A percentile compares a stretch with the other conserved stretches of the same genome.
Conservation (phyloP, 2,113 vertebrate species). For the Probosciger aterrimus region DNA sequence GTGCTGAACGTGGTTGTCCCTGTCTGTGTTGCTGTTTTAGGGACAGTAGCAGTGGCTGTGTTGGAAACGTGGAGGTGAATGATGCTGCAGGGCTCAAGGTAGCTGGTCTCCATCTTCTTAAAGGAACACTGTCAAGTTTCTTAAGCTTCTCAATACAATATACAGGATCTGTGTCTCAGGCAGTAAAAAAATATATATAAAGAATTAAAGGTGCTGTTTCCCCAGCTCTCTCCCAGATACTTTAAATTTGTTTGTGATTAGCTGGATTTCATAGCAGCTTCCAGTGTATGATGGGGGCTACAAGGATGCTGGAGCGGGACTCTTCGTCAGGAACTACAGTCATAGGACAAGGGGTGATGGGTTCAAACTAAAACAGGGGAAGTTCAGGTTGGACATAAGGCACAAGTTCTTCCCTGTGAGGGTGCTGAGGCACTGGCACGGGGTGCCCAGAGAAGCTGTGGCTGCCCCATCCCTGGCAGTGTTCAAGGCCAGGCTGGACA, state of each 20-base stretch:
- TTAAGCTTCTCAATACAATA: background rate
- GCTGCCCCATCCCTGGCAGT: no score
- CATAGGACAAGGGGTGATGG: background rate
- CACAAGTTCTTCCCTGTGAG: background rate
- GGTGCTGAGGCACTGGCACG: background rate
- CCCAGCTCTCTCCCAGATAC: background rate
- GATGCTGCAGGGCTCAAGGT: background rate
- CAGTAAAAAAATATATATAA: background rate
- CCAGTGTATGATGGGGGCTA: background rate
- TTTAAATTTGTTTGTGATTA: background rate
- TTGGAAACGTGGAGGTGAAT: background rate
- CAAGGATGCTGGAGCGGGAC: background rate
- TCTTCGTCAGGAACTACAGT: background rate
- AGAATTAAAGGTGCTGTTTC: background rate
- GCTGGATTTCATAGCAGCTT: background rate
- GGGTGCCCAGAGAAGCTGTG: background rate
- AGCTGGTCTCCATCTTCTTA: background rate
- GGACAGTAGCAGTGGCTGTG: background rate
- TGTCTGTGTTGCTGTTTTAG: constrained; percentile 40
- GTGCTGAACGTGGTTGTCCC: constrained; percentile 8
- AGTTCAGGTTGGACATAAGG: background rate
- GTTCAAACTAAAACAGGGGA: background rate
- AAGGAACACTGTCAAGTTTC: background rate
- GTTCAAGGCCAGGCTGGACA: no score
- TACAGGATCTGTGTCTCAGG: background rate